Base-by-base conservation (phyloP, 1,140 invertebrate species). In the Drosophila tani region DNA sequence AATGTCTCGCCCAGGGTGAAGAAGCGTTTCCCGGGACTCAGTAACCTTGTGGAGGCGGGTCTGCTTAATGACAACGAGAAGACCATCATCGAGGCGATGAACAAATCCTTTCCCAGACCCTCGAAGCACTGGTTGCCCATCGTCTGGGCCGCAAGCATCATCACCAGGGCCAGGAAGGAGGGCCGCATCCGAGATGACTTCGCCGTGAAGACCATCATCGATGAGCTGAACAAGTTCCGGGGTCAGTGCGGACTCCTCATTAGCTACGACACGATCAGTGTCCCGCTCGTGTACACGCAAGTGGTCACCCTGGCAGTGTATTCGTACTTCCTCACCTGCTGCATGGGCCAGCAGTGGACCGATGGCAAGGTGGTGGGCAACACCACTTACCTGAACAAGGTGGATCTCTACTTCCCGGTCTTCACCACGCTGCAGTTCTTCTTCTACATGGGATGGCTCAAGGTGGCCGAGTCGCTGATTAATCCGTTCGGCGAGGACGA, bases 71-170 rank as follows among this genome's bases (percentile, higher is more conserved):
- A 96, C 55, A 98, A 98, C 85, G 98, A 99, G 86, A 95, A 96
- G 71, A 93, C 93, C 29, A 97, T 98, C 77, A 95, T 98, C 64
- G 95, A 97, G 47, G 95, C 96, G 73, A 93, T 99, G 71, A 97
- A 98, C 84, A 93, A 94, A 11, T 98, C 98, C 80, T 97, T 97
- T 86, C 96, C 97, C 3, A 95, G 97, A 40, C 97, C 97, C 66
- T 96, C 97, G 38, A 99, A 98, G 92, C 98, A 98, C 92, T 99
- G 98, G 97, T 94, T 99, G 78, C 98, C 98, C 17, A 96, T 99
- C 55, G 97, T 98, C 17, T 99, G 98, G 98, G 97, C 97, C 1
- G 96, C 97, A 7, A 97, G 96, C 93, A 97, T 99, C 50, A 96
- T 98, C 32, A 97, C 97, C 0, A 93, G 96, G 64, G 97, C 97